A percentile compares a stretch with the other conserved stretches of the same genome.
Conservation (phyloP, 1,140 invertebrate genomes). For the Pseudomyrmex gracilis region DNA sequence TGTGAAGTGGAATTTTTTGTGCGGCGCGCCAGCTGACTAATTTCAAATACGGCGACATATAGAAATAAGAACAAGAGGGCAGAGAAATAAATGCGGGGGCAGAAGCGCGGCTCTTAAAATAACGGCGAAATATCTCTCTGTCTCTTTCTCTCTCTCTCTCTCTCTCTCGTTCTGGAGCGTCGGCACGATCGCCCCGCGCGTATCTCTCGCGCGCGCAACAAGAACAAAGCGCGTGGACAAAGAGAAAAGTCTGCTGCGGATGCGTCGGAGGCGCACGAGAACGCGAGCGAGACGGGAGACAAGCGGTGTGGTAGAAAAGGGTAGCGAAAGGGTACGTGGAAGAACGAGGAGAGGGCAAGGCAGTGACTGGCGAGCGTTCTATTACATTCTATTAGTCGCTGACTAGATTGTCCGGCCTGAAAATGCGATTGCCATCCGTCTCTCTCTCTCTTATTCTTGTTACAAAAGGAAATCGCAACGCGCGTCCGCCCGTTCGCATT, state of each 20-base stretch:
- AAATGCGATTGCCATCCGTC: slow-evolving; percentile 47
- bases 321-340: not conserved
- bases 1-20: slow-evolving; percentile 45
- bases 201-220: slow-evolving; percentile 44
- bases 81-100: slow-evolving; percentile 68
- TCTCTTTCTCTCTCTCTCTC: not conserved
- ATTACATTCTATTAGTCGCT: slow-evolving; percentile 61
- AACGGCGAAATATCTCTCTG: slow-evolving; percentile 52
- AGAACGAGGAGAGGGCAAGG: slow-evolving; percentile 36
- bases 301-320: not conserved
- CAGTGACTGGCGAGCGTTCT: slow-evolving; percentile 53
- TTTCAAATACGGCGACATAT: slow-evolving; percentile 45
- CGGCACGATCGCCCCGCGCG: slow-evolving; percentile 39
- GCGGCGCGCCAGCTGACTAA: slow-evolving; percentile 48
- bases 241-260: slow-evolving; percentile 52
- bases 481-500: slow-evolving; percentile 24
- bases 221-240: slow-evolving; percentile 65
- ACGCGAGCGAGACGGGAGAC: not conserved
- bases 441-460: not conserved
- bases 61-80: slow-evolving; percentile 61
- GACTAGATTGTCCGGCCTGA: slow-evolving; percentile 53
- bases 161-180: not conserved
- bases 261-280: slow-evolving; percentile 42
- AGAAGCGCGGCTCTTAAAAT: slow-evolving; percentile 65
- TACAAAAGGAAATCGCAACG: slow-evolving; percentile 36